A percentile compares a stretch with the other conserved stretches of the same genome.
These are phyloP conservation scores for Cheilosia soror DNA, from an alignment of 2,888 invertebrate genomes.

Conservation along the genomic window DNA sequence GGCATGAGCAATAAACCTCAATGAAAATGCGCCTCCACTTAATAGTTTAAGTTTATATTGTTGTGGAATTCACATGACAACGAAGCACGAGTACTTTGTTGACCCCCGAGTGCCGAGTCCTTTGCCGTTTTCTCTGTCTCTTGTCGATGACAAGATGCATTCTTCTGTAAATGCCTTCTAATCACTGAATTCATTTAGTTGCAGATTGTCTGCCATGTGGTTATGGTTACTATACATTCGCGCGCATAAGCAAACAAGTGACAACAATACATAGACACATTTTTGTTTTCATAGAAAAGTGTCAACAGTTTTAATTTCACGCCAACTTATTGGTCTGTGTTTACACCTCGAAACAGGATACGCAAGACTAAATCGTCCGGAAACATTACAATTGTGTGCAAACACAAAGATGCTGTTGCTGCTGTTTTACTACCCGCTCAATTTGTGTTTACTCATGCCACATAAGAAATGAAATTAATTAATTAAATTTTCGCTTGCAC, in stretches of 20 bases:
- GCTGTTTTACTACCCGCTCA: background rate
- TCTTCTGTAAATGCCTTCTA: constrained; percentile 21
- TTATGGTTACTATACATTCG: too few relatives aligned
- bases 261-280: background rate
- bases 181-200: constrained; percentile 30
- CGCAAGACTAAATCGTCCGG: constrained; percentile 52
- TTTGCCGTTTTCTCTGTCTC: constrained; percentile 5
- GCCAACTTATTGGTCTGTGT: constrained; percentile 37
- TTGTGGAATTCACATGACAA: constrained; percentile 50
- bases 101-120: constrained; percentile 55
- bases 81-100: constrained; percentile 36
- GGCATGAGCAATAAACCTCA: constrained; percentile 60
- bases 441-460: constrained; percentile 41
- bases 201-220: constrained; percentile 7
- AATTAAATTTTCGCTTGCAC: constrained; percentile 57
- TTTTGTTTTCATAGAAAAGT: background rate
- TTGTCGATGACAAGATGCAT: constrained; percentile 18
- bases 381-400: constrained; percentile 32
- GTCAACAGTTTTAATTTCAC: constrained; percentile 40
- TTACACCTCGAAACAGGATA: constrained; percentile 40
- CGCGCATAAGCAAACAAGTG: background rate
- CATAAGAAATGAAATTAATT: constrained; percentile 53
- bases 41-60: constrained; percentile 30
- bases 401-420: background rate
- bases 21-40: constrained; percentile 35